phyloP scores from a whole-genome alignment of 2,888 invertebrate genomes.

The Deroplatys truncata region DNA sequence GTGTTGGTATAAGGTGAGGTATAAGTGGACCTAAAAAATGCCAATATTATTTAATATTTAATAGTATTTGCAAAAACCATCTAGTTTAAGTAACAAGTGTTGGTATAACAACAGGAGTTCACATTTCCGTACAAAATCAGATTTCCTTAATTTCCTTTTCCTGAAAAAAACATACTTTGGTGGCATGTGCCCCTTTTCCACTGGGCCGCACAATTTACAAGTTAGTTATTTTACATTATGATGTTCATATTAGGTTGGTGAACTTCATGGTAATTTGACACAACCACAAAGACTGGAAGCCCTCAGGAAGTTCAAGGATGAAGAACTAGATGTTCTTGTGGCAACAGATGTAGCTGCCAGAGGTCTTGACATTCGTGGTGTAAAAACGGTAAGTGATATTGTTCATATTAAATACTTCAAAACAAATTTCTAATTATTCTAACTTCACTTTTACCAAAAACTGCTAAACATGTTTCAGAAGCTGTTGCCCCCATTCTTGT shows the following conservation, averaged over 20 bases:
- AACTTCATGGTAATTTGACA: slow-evolving; percentile 93
- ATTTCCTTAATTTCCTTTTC: no score
- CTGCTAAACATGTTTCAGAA: not conserved
- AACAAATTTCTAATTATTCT: not conserved
- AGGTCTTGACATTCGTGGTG: slow-evolving; percentile 94
- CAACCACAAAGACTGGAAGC: slow-evolving; percentile 92
- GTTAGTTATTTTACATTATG: not conserved
- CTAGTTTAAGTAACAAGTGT: no score
- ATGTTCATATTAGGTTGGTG: slow-evolving; percentile 55
- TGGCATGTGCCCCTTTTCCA: no score
- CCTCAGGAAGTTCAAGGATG: slow-evolving; percentile 81
- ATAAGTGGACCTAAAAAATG: no score
- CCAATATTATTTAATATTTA: no score
- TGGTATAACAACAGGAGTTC: no score
- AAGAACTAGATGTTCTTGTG: slow-evolving; percentile 78
- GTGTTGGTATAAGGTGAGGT: no score
- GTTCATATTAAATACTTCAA: not conserved
- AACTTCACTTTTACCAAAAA: no score
- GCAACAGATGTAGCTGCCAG: slow-evolving; percentile 93
- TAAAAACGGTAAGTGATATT: slow-evolving; percentile 68
- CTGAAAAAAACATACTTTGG: no score
- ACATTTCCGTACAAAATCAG: no score
- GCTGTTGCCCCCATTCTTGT: not conserved
- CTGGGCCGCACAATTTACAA: no score
- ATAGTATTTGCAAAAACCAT: no score